These are phyloP conservation scores for Drosophila obscura DNA, from an alignment of 1,140 invertebrate species.

Conservation along the genomic window DNA sequence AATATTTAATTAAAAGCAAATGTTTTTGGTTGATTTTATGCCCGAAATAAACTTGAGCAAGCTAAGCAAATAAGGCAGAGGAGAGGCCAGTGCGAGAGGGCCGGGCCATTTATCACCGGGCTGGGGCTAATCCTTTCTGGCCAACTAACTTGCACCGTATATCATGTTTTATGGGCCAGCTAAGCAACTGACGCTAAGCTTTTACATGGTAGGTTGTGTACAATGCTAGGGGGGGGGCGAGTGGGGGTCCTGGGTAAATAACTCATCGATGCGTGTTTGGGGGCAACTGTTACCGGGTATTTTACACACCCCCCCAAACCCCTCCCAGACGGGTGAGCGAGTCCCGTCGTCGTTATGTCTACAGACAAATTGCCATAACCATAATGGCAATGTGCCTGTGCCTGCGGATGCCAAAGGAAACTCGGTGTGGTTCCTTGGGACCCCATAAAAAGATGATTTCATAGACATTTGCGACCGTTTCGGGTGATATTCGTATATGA, in stretches of 20 bases:
- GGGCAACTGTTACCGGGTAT: constrained; percentile 73
- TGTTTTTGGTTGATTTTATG: constrained; percentile 76
- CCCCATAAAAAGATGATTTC: constrained; percentile 80
- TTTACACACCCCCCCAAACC: constrained; percentile 57
- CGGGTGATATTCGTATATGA: constrained; percentile 47
- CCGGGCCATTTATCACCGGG: constrained; percentile 64
- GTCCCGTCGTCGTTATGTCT: constrained; percentile 68
- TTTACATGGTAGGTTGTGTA: constrained; percentile 51
- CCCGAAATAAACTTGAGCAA: constrained; percentile 57
- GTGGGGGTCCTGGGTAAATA: constrained; percentile 54
- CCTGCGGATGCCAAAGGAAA: constrained; percentile 4
- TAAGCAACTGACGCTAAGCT: constrained; percentile 78
- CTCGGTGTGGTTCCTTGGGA: constrained; percentile 30
- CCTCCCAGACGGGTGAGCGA: neutral
- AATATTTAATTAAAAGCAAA: constrained; percentile 79
- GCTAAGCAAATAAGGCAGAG: constrained; percentile 70
- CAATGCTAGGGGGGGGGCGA: constrained; percentile 1
- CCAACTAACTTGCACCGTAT: constrained; percentile 71
- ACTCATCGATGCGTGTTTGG: constrained; percentile 75
- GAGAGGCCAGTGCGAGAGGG: too few species aligned
- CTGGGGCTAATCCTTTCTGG: constrained; percentile 74
- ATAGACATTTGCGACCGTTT: constrained; percentile 69
- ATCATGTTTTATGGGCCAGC: constrained; percentile 79
- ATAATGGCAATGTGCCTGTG: constrained; percentile 65
- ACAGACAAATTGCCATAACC: constrained; percentile 82